A percentile compares a stretch with the other conserved stretches of the same genome.
Conservation (phyloP, 2,888 invertebrate genomes). For the Mesorhabditis spiculigera region DNA sequence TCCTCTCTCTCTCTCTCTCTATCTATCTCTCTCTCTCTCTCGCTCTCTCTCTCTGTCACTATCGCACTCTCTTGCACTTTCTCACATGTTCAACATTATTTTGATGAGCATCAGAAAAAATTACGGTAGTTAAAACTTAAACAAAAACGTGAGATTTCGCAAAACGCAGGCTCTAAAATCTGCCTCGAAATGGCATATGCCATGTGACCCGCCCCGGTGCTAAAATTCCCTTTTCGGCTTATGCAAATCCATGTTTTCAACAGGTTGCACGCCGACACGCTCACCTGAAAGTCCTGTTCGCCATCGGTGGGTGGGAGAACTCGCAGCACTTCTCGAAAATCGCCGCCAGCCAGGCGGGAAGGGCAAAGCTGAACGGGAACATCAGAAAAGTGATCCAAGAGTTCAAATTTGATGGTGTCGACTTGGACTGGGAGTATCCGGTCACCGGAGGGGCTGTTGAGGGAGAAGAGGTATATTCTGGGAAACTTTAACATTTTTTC, state of each 20-base stretch:
- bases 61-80: too few relatives aligned
- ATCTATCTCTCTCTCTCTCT: too few relatives aligned
- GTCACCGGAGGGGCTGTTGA: constrained; percentile 52
- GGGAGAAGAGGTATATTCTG: constrained; percentile 32
- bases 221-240: too few relatives aligned
- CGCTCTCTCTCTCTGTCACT: too few relatives aligned
- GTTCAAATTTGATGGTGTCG: constrained; percentile 54
- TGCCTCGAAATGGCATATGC: background rate
- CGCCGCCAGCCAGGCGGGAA: constrained; percentile 35
- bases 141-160: background rate
- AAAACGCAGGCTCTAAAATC: background rate
- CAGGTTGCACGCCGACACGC: constrained; percentile 34
- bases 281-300: constrained; percentile 48
- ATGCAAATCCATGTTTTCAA: too few relatives aligned
- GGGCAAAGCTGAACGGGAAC: constrained; percentile 19
- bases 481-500: background rate
- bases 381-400: constrained; percentile 37
- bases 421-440: constrained; percentile 58
- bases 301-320: constrained; percentile 57
- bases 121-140: too few relatives aligned
- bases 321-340: constrained; percentile 50
- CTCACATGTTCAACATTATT: too few relatives aligned
- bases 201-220: background rate
- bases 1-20: too few relatives aligned
- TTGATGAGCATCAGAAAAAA: too few relatives aligned